phyloP scores from a whole-genome alignment of 2,888 invertebrate genomes.

The Xestia rhomboidea region DNA sequence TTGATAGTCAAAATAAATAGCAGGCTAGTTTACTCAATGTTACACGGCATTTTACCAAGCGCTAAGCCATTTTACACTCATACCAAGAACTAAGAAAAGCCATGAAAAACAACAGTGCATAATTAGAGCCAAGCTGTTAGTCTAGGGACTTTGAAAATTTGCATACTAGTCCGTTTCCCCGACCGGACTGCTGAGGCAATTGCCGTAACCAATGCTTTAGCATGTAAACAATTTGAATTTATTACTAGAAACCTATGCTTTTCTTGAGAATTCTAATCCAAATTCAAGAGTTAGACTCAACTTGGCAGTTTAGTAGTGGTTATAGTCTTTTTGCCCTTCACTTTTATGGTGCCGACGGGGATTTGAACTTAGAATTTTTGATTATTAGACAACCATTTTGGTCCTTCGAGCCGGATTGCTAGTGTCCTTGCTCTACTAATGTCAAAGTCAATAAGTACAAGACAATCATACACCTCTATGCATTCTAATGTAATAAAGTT shows the following conservation, averaged over 20 bases:
- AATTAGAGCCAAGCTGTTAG: slow-evolving; percentile 54
- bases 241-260: slow-evolving; percentile 50
- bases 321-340: slow-evolving; percentile 9
- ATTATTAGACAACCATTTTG: neutral
- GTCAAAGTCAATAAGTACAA: neutral
- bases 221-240: slow-evolving; percentile 66
- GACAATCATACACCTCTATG: neutral
- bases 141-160: slow-evolving; percentile 49
- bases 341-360: slow-evolving; percentile 37
- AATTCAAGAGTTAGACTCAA: slow-evolving; percentile 43
- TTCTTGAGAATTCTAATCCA: slow-evolving; percentile 56
- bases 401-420: neutral
- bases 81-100: slow-evolving; percentile 25
- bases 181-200: slow-evolving; percentile 32
- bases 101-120: slow-evolving; percentile 42
- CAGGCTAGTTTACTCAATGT: too few relatives aligned
- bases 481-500: neutral
- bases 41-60: too few relatives aligned
- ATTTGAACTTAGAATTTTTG: neutral
- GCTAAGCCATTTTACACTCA: slow-evolving; percentile 6
- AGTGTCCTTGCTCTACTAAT: neutral
- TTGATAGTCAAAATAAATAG: neutral
- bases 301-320: slow-evolving; percentile 27
- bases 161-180: slow-evolving; percentile 51
- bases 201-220: slow-evolving; percentile 43